Conservation (phyloP, 2,797 vertebrate genomes). For the Coranthus polyacanthus region DNA sequence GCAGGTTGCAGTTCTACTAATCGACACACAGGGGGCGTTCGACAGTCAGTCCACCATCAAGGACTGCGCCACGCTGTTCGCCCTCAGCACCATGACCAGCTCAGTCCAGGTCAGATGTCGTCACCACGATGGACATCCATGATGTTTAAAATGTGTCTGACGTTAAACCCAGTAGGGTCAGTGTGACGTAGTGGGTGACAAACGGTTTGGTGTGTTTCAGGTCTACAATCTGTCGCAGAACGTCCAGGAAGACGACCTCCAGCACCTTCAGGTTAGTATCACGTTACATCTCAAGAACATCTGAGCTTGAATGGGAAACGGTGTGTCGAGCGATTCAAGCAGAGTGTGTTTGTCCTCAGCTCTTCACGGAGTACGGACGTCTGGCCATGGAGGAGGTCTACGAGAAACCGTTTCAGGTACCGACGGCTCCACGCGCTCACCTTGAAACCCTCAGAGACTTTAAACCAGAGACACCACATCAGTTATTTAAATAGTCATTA, state of each 20-base stretch:
- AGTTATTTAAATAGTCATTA: too few species aligned
- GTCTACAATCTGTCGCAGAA: conserved; percentile 97
- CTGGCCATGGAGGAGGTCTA: conserved; percentile 96
- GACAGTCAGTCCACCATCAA: conserved; percentile 98
- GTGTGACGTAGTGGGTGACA: neutral
- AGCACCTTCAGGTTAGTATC: conserved; percentile 92
- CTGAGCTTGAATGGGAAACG: too few species aligned
- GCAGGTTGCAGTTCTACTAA: conserved; percentile 94
- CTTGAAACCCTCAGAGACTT: neutral
- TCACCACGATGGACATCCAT: too few species aligned
- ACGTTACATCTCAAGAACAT: too few species aligned
- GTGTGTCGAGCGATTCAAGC: neutral
- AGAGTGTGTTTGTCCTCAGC: conserved; percentile 76
- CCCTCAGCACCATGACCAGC: conserved; percentile 97
- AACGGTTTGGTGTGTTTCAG: conserved; percentile 73
- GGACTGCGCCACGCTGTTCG: conserved; percentile 97
- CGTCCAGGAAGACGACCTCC: conserved; percentile 97
- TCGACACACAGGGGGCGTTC: conserved; percentile 97
- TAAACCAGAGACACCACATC: neutral
- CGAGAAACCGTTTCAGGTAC: conserved; percentile 95
- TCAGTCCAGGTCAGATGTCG: conserved; percentile 90
- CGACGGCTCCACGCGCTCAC: neutral
- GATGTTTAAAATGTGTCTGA: neutral
- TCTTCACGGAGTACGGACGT: conserved; percentile 97
- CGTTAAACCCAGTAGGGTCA: too few species aligned